Base-by-base conservation (phyloP, 92 coral and sea anemone species). In the Zoanthus sansibaricus region DNA sequence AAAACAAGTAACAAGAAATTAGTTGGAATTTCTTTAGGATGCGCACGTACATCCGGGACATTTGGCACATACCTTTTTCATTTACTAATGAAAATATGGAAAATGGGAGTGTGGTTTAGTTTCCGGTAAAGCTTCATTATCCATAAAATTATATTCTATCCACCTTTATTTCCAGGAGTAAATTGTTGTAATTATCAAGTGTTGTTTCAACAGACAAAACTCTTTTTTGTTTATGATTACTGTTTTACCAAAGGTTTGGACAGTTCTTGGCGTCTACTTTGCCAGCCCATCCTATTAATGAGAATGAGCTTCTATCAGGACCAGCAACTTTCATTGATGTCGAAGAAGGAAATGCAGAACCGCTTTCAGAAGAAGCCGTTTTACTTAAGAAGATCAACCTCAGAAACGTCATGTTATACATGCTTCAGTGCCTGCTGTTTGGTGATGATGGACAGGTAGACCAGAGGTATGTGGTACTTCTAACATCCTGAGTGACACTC, bases 181-280 rank as follows among this genome's bases (percentile, higher is more conserved):
- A 37, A 37, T 2, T 37, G 2, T 37, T 37, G 1, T 37, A 37
- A 37, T 2, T 2, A 37, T 37, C 42, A 37, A 37, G 42, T 37
- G 42, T 37, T 37, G 42, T 37, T 37, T 37, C 42, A 37, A 37
- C 42, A 37, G 42, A 37, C 42, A 2, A n/a, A n/a, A 49, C 1
- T 49, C 1, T 49, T 7, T 3, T 49, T 49, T 49, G 55, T 7
- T 49, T 11, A 49, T 49, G 55, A 49, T 49, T 49, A 49, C 1
- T 49, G 12, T 49, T 14, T 69, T 61, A 13, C 1, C 47, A 51
- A 83, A 95, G 98, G 82, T 96, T 96, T 90, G 98, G 98, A 16
- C 98, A 96, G 88, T 96, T 94, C 72, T 86, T 96, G 66, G 92
- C 93, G 9, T 96, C 98, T 71, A 94, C 96, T 30, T 56, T 88